Conservation (phyloP, 2,113 vertebrate genomes). For the Tupaia chinensis region DNA sequence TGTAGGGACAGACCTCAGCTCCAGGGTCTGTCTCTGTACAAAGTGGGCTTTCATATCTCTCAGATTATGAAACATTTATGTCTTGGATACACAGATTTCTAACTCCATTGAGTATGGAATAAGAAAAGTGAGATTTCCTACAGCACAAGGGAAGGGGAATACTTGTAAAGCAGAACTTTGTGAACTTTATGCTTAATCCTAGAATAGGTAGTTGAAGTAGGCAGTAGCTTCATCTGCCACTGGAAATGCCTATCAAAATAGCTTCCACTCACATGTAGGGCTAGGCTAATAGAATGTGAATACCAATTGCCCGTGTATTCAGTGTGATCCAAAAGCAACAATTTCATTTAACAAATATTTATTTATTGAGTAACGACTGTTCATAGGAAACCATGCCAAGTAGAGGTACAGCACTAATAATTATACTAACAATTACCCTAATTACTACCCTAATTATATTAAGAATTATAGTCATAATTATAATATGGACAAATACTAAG, state of each 20-base stretch:
- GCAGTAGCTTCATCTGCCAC: neutral
- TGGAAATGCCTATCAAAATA: neutral
- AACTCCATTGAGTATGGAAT: neutral
- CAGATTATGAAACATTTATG: neutral
- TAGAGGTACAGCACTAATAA: neutral
- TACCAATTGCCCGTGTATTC: neutral
- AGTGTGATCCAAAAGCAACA: neutral
- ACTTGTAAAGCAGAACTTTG: neutral
- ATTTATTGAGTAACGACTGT: neutral
- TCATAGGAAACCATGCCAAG: neutral
- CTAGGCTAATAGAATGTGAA: neutral
- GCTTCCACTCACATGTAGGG: neutral
- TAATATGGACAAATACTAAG: neutral
- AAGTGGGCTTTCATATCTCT: neutral
- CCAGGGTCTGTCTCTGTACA: neutral
- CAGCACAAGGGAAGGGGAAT: neutral
- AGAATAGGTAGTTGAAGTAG: neutral
- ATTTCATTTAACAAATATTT: slow-evolving; percentile 9
- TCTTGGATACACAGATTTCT: neutral
- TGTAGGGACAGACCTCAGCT: neutral
- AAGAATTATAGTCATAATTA: slow-evolving; percentile 31
- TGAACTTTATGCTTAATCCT: neutral
- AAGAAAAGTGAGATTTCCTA: neutral
- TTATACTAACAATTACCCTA: slow-evolving; percentile 1
- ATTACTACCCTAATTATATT: neutral